Evolutionary conservation across 2,113 vertebrate species (phyloP).

Genomic region (Seriola dumerili): DNA sequence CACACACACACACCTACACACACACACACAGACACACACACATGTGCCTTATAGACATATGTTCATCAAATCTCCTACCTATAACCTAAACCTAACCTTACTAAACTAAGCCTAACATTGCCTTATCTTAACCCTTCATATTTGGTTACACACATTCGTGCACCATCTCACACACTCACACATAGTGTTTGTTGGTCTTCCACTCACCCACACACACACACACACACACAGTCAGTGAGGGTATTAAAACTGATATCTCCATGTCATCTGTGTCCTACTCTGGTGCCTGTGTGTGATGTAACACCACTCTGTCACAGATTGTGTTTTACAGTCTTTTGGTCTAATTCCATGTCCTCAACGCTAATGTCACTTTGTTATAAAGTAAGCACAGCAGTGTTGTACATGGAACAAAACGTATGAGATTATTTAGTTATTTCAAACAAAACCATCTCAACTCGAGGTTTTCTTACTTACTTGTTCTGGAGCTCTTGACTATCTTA

Average conservation of each 20-base stretch:
- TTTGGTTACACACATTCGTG: background rate
- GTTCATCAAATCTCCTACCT: background rate
- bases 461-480: background rate
- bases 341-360: background rate
- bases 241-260: background rate
- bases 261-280: background rate
- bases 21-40: constrained; percentile 6
- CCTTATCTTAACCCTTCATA: background rate
- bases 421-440: background rate
- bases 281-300: background rate
- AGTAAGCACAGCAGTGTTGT: background rate
- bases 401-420: background rate
- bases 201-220: background rate
- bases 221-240: background rate
- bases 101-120: too few species aligned
- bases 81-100: background rate
- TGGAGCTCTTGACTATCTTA: background rate
- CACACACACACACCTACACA: background rate
- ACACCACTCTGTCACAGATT: background rate
- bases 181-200: too few species aligned
- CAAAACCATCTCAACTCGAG: background rate
- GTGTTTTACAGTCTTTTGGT: background rate
- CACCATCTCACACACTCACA: background rate
- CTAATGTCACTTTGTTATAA: background rate
- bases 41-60: background rate